Percentiles rank a stretch among this genome's conserved stretches.
Conservation (phyloP, 2,797 vertebrate species). For the Manis pentadactyla region DNA sequence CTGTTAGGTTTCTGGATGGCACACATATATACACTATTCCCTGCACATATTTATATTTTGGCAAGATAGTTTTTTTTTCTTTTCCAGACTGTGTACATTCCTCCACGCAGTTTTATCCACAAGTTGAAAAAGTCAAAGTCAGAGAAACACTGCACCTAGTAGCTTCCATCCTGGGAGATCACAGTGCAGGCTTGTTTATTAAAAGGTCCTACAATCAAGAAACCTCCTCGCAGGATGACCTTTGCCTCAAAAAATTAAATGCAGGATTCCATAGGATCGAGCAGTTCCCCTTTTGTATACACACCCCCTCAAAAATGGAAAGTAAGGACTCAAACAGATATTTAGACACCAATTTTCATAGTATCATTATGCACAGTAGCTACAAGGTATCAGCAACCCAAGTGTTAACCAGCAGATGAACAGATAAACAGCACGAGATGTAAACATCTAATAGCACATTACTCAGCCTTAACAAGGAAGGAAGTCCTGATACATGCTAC, state of each 20-base stretch:
- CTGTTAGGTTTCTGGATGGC: neutral
- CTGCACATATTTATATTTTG: neutral
- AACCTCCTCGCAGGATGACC: neutral
- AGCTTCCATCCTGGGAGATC: neutral
- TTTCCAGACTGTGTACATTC: neutral
- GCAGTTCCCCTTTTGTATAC: neutral
- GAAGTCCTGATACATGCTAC: neutral
- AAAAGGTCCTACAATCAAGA: neutral
- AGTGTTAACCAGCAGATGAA: neutral
- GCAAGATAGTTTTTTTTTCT: neutral
- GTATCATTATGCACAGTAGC: neutral
- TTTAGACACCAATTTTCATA: neutral
- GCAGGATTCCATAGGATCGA: neutral
- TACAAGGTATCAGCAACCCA: neutral
- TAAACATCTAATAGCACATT: neutral
- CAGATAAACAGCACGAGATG: neutral
- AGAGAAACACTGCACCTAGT: neutral
- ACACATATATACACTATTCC: neutral
- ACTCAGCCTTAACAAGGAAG: neutral
- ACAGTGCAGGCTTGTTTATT: neutral
- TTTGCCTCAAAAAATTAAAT: neutral
- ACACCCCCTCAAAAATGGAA: neutral
- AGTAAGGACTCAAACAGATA: neutral
- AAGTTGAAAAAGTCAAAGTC: constrained; percentile 29
- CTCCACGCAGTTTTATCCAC: neutral